phyloP scores from a whole-genome alignment of 2,888 invertebrate species.

The Tortricodes alternella region DNA sequence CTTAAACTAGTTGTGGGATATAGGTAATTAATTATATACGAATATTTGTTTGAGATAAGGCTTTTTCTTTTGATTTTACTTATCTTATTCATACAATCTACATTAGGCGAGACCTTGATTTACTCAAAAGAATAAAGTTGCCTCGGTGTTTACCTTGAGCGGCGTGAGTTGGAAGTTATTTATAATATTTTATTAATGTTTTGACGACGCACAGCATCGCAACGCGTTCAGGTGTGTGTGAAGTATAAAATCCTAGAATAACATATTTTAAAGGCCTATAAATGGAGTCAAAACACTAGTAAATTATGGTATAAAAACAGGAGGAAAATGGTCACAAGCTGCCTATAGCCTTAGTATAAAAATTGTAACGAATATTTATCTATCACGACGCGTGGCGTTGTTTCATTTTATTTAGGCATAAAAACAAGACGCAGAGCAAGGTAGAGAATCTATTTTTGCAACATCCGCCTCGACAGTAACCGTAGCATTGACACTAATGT shows the following conservation, averaged over 20 bases:
- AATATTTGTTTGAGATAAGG: slow-evolving; percentile 15
- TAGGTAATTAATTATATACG: not conserved
- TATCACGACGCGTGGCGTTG: too few species aligned
- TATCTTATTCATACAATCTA: slow-evolving; percentile 10
- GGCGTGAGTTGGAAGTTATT: slow-evolving; percentile 67
- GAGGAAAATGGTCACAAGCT: not conserved
- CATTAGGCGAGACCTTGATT: slow-evolving; percentile 61
- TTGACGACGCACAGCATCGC: slow-evolving; percentile 46
- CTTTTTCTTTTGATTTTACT: not conserved
- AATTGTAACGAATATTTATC: not conserved
- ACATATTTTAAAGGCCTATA: slow-evolving; percentile 11
- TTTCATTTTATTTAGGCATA: too few species aligned
- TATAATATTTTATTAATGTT: slow-evolving; percentile 61
- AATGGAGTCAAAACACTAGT: slow-evolving; percentile 15
- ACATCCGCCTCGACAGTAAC: slow-evolving; percentile 27
- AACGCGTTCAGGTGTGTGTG: slow-evolving; percentile 41
- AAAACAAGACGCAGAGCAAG: slow-evolving; percentile 17
- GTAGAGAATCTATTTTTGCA: slow-evolving; percentile 25
- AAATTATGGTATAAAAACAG: slow-evolving; percentile 12
- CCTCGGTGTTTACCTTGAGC: slow-evolving; percentile 76
- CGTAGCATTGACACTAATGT: slow-evolving; percentile 30
- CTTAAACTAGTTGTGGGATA: too few species aligned
- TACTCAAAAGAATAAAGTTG: slow-evolving; percentile 70
- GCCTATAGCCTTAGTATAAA: not conserved
- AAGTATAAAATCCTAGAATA: slow-evolving; percentile 29